Evolutionary conservation across 2,113 vertebrate genomes (phyloP), one percentile per base, ranked within the genome.

Genomic region (Anhinga anhinga): DNA sequence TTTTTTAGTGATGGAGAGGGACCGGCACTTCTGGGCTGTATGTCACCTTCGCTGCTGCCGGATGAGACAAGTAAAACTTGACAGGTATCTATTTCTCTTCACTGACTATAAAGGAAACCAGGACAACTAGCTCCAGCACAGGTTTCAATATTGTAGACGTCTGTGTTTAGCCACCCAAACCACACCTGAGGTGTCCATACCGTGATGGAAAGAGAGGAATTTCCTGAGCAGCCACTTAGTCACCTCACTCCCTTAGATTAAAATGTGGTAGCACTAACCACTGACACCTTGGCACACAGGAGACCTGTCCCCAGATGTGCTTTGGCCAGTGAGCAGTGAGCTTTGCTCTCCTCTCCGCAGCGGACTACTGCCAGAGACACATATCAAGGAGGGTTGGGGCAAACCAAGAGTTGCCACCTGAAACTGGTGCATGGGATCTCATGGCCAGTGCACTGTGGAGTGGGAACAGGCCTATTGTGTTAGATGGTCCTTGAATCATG

Each of bases 341-440:
- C 8, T 63, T 80, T 77, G 40, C 63, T 59, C 27, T 78, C 17
- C 40, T 66, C 23, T 81, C 81, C 1, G 7, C 63, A 72, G 81
- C 9, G 44, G 22, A 34, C 52, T 38, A 9, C 36, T 61, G 45
- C 2, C 6, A 66, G 52, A 78, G 52, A 45, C 53, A n/a, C 32
- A 29, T 0, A 1, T n/a, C 59, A 72, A 11, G 36, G 59, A 83
- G 15, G 12, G 12, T 1, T n/a, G 20, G 40, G 34, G 42, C 42
- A 79, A 83, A 67, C 5, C 32, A 78, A 30, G 16, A 38, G 59
- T 23, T 73, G 45, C n/a, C 36, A 69, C 61, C 50, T 21, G 36
- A 71, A 42, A 8, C 21, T 1, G 0, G 29, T n/a, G 36, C 36
- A n/a, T 0, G 2, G 52, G 22, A 74, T 1, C 2, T 50, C 36